Conservation (phyloP, 2,888 invertebrate genomes). For the Macrophya alboannulata region DNA sequence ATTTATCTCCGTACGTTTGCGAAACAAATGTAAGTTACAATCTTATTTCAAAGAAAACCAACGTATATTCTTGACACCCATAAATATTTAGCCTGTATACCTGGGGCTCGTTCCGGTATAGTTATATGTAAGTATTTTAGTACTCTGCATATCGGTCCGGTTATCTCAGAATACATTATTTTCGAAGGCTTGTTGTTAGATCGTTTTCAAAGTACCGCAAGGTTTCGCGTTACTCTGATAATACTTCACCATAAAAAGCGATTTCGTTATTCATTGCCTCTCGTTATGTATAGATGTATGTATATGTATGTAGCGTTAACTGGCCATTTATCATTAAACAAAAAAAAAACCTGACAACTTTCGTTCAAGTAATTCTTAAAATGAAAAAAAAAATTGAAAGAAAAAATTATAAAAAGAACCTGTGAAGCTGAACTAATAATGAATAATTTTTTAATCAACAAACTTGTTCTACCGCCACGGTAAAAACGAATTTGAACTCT, state of each 20-base stretch:
- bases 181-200: slow-evolving; percentile 17
- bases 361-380: neutral
- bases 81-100: slow-evolving; percentile 34
- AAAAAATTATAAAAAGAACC: neutral
- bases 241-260: neutral
- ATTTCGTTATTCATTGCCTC: slow-evolving; percentile 40
- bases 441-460: neutral
- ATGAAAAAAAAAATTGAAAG: neutral
- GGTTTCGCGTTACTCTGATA: slow-evolving; percentile 3
- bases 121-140: neutral
- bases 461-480: neutral
- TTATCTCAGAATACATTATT: slow-evolving; percentile 49
- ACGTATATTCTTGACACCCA: slow-evolving; percentile 16
- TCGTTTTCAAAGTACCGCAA: slow-evolving; percentile 22
- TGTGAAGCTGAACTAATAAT: neutral
- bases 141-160: slow-evolving; percentile 38
- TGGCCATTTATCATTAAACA: neutral
- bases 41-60: slow-evolving; percentile 10
- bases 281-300: neutral
- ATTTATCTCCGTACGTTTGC: slow-evolving; percentile 15
- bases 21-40: slow-evolving; percentile 27
- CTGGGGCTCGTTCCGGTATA: neutral
- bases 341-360: neutral
- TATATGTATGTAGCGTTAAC: neutral
- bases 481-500: neutral